Evolutionary conservation across 2,888 invertebrate genomes (phyloP).

Genomic region (Pammene fasciana): DNA sequence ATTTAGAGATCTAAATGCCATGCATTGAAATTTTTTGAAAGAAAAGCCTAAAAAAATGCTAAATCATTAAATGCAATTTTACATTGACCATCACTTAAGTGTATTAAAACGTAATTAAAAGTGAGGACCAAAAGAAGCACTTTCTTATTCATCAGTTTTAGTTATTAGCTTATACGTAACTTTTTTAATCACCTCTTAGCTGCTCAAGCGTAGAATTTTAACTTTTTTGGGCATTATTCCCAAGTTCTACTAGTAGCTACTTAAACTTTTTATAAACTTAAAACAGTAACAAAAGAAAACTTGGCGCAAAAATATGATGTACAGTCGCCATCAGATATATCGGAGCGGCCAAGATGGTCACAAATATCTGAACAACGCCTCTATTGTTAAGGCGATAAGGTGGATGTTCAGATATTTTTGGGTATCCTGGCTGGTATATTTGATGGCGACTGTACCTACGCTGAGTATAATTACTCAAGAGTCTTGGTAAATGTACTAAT

Average conservation of each 20-base stretch:
- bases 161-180: slow-evolving; percentile 20
- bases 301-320: too few species aligned
- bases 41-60: background rate
- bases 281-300: background rate
- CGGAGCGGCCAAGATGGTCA: too few species aligned
- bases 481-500: too few species aligned
- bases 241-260: slow-evolving; percentile 15
- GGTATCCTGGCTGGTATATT: too few species aligned
- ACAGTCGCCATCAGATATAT: too few species aligned
- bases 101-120: background rate
- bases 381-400: too few species aligned
- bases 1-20: too few species aligned
- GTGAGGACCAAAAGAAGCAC: background rate
- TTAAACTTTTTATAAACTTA: slow-evolving; percentile 3
- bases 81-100: background rate
- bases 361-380: too few species aligned
- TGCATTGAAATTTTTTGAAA: too few species aligned
- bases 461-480: too few species aligned
- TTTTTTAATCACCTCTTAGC: slow-evolving; percentile 26
- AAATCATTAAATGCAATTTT: background rate
- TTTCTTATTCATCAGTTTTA: slow-evolving; percentile 18
- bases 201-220: slow-evolving; percentile 8
- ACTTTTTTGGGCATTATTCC: slow-evolving; percentile 14
- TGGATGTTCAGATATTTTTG: too few species aligned
- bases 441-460: too few species aligned